Conservation (phyloP, 1,140 invertebrate genomes). For the Delia radicum region DNA sequence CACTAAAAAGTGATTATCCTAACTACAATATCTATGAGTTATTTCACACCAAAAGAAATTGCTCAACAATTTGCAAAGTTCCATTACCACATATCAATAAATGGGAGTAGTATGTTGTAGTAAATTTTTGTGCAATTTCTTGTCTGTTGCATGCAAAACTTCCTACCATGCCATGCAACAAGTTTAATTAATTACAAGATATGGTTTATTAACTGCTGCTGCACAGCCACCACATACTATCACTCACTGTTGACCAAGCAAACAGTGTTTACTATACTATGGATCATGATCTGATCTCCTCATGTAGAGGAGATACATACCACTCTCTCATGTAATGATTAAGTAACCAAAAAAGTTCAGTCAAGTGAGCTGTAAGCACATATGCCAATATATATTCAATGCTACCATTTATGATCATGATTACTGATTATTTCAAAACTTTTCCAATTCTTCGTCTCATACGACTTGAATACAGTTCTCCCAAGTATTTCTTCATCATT, state of each 20-base stretch:
- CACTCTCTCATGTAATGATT: constrained; percentile 4
- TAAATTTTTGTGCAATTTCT: too few relatives aligned
- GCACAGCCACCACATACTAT: not conserved
- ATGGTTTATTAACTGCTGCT: not conserved
- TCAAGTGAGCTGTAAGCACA: not conserved
- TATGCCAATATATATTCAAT: constrained; percentile 41
- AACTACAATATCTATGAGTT: not conserved
- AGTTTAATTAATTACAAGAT: not conserved
- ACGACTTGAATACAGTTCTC: not conserved
- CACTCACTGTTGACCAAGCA: not conserved
- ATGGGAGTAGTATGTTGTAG: not conserved
- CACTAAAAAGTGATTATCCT: not conserved
- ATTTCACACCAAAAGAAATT: not conserved
- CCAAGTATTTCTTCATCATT: not conserved
- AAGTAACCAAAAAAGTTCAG: constrained; percentile 1
- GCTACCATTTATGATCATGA: constrained; percentile 54
- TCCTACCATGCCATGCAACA: not conserved
- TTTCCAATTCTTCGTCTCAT: constrained; percentile 28
- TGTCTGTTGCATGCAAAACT: not conserved
- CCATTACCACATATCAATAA: not conserved
- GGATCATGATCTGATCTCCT: not conserved
- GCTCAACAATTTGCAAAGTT: not conserved
- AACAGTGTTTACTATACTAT: too few relatives aligned
- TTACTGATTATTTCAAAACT: constrained; percentile 54
- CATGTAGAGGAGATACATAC: too few relatives aligned